A percentile compares a stretch with the other conserved stretches of the same genome.
These are phyloP conservation scores for Falco punctatus DNA, from an alignment of 2,113 vertebrate genomes.

Conservation along the genomic window DNA sequence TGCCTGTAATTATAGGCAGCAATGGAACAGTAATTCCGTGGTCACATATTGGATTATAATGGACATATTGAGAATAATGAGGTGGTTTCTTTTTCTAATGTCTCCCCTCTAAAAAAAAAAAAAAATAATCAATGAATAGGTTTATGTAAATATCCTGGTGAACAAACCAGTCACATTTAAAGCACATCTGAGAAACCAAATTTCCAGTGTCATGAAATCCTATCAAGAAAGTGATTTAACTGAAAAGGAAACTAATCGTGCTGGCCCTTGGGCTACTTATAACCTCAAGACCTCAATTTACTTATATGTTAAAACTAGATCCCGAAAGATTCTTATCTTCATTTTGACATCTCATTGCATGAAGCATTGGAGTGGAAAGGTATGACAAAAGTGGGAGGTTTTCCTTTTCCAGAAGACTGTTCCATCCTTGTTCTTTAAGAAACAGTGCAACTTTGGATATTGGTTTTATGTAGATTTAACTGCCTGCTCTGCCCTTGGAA, in stretches of 20 bases:
- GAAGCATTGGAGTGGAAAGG: not conserved
- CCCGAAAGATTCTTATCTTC: not conserved
- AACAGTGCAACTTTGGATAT: not conserved
- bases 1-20: not conserved
- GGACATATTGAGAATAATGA: not conserved
- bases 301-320: constrained; percentile 24
- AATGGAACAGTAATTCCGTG: not conserved
- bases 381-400: not conserved
- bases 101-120: not conserved
- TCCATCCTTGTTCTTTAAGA: not conserved
- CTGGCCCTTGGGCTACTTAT: not conserved
- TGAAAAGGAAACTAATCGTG: not conserved
- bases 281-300: not conserved
- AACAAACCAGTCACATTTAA: not conserved
- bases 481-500: not conserved
- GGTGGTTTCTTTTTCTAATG: not conserved
- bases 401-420: not conserved
- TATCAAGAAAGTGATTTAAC: not conserved
- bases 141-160: not conserved
- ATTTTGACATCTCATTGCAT: not conserved
- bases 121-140: not conserved
- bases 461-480: not conserved
- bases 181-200: not conserved
- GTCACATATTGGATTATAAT: not conserved
- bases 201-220: not conserved